A percentile compares a stretch with the other conserved stretches of the same genome.
Conservation (phyloP, 2,113 vertebrate species). For the Perca flavescens region DNA sequence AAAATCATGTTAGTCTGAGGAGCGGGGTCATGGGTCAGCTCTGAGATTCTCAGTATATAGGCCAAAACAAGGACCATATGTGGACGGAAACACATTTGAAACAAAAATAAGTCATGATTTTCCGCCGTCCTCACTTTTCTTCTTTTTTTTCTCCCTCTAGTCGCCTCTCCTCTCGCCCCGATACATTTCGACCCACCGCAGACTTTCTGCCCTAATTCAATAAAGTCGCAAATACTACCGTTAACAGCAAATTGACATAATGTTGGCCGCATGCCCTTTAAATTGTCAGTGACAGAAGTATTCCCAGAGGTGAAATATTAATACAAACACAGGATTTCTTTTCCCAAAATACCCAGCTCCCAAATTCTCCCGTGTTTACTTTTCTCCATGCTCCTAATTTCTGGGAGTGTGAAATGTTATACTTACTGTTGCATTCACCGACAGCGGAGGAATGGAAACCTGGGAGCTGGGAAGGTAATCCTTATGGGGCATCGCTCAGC, state of each 20-base stretch:
- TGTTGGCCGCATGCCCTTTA: constrained; percentile 71
- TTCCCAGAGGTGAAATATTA: constrained; percentile 84
- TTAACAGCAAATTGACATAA: constrained; percentile 80
- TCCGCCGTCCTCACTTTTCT: constrained; percentile 48
- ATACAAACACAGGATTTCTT: constrained; percentile 83
- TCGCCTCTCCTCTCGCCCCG: not conserved
- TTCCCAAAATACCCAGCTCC: constrained; percentile 79
- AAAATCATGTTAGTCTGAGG: constrained; percentile 86
- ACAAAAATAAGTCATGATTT: constrained; percentile 83
- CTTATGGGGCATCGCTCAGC: constrained; percentile 27
- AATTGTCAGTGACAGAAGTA: constrained; percentile 86
- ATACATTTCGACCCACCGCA: constrained; percentile 73
- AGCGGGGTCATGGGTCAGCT: constrained; percentile 82
- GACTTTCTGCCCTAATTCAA: constrained; percentile 80
- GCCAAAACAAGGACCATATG: constrained; percentile 87
- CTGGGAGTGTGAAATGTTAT: constrained; percentile 79
- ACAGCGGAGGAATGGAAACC: constrained; percentile 56
- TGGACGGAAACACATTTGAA: constrained; percentile 82
- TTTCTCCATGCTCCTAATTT: constrained; percentile 79
- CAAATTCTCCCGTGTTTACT: constrained; percentile 81
- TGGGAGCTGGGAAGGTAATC: constrained; percentile 25
- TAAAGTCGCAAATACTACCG: constrained; percentile 79
- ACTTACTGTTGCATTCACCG: constrained; percentile 72
- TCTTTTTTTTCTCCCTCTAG: not conserved
- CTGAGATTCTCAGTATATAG: constrained; percentile 79